Evolutionary conservation across 2,888 invertebrate species (phyloP), one percentile per base, ranked within the genome.

Genomic region (Rhyacophila evoluta): DNA sequence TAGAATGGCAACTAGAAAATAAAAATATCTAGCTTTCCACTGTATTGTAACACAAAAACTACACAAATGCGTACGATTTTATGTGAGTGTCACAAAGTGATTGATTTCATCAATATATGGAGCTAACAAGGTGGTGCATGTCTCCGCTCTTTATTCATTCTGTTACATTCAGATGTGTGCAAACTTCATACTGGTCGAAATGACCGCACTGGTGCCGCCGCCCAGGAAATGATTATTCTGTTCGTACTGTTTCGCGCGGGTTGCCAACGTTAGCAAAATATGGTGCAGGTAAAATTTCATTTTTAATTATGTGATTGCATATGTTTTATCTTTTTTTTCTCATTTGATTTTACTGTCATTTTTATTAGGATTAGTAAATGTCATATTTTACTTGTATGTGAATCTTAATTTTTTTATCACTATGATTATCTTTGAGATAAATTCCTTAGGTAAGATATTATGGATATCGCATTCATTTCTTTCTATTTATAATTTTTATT

Each of bases 81-180:
- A 12, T 33, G 68, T n/a, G n/a, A n/a, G 68, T 33, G n/a, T n/a
- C 28, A 29, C 27, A 12, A 41, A 41, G 19, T 12, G 55, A 12
- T 4, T 10, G 55, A 41, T 70, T 28, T 2, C 25, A 29, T 15
- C 10, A 11, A 8, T 6, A 29, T 4, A 70, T 27, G 12, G 25
- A 70, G 33, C 69, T 33, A 2, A 6, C 29, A 33, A 33, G 29
- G 29, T 33, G 29, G 29, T 4, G 72, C 72, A 78, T 77, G 71
- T 71, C 36, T 79, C 55, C 78, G 74, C 81, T 81, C 74, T 74
- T 81, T 79, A 79, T 79, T 81, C 81, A 79, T 79, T 81, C 81
- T 79, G 79, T 81, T 79, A 74, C 41, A 74, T 67, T 81, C 77
- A 68, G 79, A 81, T 70, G 81, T 81, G 81, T 81, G 81, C 81